A percentile compares a stretch with the other conserved stretches of the same genome.
These are phyloP conservation scores for Rhyacophila evoluta DNA, from an alignment of 2,888 invertebrate genomes.

Conservation along the genomic window DNA sequence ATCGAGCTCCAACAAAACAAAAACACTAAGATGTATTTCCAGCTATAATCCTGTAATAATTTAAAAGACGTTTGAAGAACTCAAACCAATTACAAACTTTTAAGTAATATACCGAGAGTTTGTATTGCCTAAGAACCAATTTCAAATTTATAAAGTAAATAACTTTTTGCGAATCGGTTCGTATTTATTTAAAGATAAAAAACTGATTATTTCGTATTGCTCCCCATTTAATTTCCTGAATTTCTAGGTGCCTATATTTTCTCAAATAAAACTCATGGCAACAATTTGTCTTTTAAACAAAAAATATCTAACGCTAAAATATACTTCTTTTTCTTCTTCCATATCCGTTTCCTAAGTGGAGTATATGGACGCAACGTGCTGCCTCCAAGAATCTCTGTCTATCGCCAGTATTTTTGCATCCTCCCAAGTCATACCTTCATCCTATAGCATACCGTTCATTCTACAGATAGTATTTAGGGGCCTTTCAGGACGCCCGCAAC, in stretches of 20 bases:
- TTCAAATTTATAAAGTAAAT: not conserved
- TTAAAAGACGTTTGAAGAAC: not conserved
- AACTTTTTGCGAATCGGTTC: not conserved
- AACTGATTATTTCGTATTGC: not conserved
- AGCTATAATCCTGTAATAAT: not conserved
- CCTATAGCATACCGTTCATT: too few species aligned
- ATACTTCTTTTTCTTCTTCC: too few species aligned
- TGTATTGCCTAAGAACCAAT: not conserved
- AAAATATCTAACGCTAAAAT: too few species aligned
- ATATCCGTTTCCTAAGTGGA: too few species aligned
- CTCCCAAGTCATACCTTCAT: too few species aligned
- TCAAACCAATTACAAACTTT: slow-evolving; percentile 16
- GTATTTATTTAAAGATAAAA: not conserved
- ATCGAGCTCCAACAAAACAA: not conserved
- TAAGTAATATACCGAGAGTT: not conserved
- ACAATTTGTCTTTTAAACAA: too few species aligned
- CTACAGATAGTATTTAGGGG: too few species aligned
- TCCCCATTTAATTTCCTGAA: not conserved
- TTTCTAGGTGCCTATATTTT: not conserved
- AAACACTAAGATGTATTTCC: not conserved
- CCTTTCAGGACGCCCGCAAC: too few species aligned
- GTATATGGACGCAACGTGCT: too few species aligned
- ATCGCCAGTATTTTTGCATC: too few species aligned
- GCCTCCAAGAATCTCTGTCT: too few species aligned
- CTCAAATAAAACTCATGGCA: not conserved